A percentile compares a stretch with the other conserved stretches of the same genome.
Evolutionary conservation across 64 coral and sea anemone genomes (phyloP).

Genomic region (Astreopora myriophthalma): DNA sequence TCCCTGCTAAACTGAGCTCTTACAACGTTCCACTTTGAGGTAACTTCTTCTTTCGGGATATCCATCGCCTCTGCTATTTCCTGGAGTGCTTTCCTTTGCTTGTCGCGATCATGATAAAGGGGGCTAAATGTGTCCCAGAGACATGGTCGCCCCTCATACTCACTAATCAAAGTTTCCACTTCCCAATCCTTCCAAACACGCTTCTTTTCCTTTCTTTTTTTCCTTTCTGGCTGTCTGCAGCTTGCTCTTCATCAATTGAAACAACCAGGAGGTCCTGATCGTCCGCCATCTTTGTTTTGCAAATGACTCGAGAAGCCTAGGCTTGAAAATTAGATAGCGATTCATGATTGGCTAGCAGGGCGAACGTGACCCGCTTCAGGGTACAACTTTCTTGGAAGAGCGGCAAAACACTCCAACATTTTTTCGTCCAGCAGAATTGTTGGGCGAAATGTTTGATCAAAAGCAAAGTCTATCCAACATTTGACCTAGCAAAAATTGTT

Average conservation of each 20-base stretch:
- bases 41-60: neutral
- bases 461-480: too few species aligned
- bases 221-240: neutral
- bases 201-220: neutral
- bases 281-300: too few species aligned
- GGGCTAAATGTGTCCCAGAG: neutral
- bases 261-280: neutral
- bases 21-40: neutral
- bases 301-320: too few species aligned
- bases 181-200: neutral
- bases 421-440: too few species aligned
- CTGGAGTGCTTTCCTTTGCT: neutral
- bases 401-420: too few species aligned
- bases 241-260: neutral
- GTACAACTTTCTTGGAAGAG: too few species aligned
- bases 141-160: neutral
- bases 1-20: neutral
- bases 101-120: too few species aligned
- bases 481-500: too few species aligned
- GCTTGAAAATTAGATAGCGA: too few species aligned
- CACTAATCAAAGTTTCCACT: neutral
- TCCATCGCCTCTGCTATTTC: neutral
- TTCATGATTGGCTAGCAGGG: too few species aligned
- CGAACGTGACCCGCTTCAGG: too few species aligned
- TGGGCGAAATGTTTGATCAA: too few species aligned